Evolutionary conservation across 2,888 invertebrate genomes (phyloP).

Genomic region (Steromphala cineraria): DNA sequence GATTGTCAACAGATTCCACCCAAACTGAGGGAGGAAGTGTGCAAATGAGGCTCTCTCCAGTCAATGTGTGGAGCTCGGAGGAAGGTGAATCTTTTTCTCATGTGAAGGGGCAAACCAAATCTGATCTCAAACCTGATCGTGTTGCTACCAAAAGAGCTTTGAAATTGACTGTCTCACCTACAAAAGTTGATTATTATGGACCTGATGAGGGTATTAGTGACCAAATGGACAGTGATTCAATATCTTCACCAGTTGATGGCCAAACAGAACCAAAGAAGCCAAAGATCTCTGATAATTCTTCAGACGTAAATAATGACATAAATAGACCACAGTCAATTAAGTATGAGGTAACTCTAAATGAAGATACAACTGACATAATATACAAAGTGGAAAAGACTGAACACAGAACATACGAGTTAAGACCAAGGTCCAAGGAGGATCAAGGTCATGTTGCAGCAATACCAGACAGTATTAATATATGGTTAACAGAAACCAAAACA

Average conservation of each 20-base stretch:
- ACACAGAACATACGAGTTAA: slow-evolving; percentile 55
- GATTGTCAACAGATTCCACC: slow-evolving; percentile 4
- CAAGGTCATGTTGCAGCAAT: neutral
- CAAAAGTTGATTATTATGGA: slow-evolving; percentile 25
- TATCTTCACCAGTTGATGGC: neutral
- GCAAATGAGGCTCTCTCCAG: slow-evolving; percentile 47
- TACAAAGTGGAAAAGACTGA: slow-evolving; percentile 67
- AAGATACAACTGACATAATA: slow-evolving; percentile 58
- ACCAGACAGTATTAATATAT: slow-evolving; percentile 61
- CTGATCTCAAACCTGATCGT: neutral
- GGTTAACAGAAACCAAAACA: slow-evolving; percentile 51
- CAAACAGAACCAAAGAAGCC: neutral
- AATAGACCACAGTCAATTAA: slow-evolving; percentile 28
- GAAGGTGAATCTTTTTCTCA: slow-evolving; percentile 31
- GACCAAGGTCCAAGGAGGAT: slow-evolving; percentile 20
- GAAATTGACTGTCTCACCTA: slow-evolving; percentile 28
- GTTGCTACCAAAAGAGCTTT: neutral
- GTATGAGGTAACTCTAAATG: slow-evolving; percentile 61
- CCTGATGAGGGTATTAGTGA: neutral
- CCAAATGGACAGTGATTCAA: neutral
- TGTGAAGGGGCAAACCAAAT: neutral
- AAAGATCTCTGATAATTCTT: neutral
- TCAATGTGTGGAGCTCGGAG: slow-evolving; percentile 55
- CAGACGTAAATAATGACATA: neutral
- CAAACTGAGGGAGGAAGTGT: slow-evolving; percentile 15